A percentile compares a stretch with the other conserved stretches of the same genome.
These are phyloP conservation scores for Diorhabda carinulata DNA, from an alignment of 1,140 invertebrate genomes.

Conservation along the genomic window DNA sequence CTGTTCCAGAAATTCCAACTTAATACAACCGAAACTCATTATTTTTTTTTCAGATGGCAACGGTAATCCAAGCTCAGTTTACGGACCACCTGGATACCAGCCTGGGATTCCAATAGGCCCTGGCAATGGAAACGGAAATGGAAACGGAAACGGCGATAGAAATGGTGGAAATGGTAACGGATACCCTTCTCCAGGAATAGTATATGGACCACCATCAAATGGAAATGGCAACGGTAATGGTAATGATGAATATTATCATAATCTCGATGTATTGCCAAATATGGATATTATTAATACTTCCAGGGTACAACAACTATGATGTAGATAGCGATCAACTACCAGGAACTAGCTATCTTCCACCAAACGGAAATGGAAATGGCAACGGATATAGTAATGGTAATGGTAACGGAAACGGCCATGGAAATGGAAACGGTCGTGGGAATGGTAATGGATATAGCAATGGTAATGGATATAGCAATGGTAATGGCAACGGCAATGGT, in stretches of 20 bases:
- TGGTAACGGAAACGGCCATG: slow-evolving; percentile 22
- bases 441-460: slow-evolving; percentile 27
- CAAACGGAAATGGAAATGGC: slow-evolving; percentile 6
- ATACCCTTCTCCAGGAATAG: slow-evolving; percentile 19
- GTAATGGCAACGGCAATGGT: slow-evolving; percentile 24
- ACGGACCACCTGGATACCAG: slow-evolving; percentile 43
- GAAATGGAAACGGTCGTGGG: slow-evolving; percentile 20
- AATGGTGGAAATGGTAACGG: slow-evolving; percentile 28
- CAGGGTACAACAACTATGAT: slow-evolving; percentile 26
- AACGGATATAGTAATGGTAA: slow-evolving; percentile 22
- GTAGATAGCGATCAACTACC: slow-evolving; percentile 26
- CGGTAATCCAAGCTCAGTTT: slow-evolving; percentile 31
- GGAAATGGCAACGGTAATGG: slow-evolving; percentile 33
- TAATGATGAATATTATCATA: slow-evolving; percentile 6
- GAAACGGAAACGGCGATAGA: slow-evolving; percentile 33
- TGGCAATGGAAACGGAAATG: slow-evolving; percentile 35
- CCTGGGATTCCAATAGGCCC: slow-evolving; percentile 50
- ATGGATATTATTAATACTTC: slow-evolving; percentile 5
- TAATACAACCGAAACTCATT: no score
- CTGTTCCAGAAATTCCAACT: no score
- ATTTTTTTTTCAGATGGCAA: slow-evolving; percentile 27
- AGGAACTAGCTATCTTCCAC: slow-evolving; percentile 35
- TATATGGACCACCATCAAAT: slow-evolving; percentile 31
- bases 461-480: slow-evolving; percentile 29
- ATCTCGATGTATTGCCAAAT: no score